Percentiles rank a stretch among this genome's conserved stretches.
These are phyloP conservation scores for Abrostola triplasia DNA, from an alignment of 2,888 invertebrate species.

Conservation along the genomic window DNA sequence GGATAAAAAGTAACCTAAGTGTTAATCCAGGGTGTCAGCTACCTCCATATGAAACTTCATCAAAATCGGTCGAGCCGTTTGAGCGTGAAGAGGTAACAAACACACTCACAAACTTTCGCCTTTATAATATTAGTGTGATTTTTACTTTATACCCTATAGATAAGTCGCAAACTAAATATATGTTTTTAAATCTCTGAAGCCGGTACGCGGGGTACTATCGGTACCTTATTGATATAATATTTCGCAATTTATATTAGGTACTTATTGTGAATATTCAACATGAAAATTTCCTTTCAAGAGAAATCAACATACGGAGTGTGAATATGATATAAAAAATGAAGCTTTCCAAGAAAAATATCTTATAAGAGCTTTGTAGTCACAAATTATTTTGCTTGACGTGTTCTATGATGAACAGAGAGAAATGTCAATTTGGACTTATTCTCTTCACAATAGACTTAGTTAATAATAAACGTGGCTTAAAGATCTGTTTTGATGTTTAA, in stretches of 20 bases:
- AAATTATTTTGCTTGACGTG: slow-evolving; percentile 58
- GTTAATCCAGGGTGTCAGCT: too few relatives aligned
- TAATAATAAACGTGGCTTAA: neutral
- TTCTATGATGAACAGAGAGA: slow-evolving; percentile 52
- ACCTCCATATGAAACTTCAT: too few relatives aligned
- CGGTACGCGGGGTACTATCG: slow-evolving; percentile 17
- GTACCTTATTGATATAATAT: slow-evolving; percentile 48
- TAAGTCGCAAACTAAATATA: slow-evolving; percentile 24
- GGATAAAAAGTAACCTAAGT: too few relatives aligned
- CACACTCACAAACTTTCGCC: too few relatives aligned
- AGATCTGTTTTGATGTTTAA: too few relatives aligned
- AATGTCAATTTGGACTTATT: slow-evolving; percentile 28
- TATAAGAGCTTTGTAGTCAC: slow-evolving; percentile 58
- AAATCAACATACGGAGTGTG: slow-evolving; percentile 58
- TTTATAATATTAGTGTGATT: too few relatives aligned
- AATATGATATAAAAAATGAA: slow-evolving; percentile 49
- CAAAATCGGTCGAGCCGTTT: too few relatives aligned
- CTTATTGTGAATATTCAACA: slow-evolving; percentile 32
- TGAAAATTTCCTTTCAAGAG: slow-evolving; percentile 55
- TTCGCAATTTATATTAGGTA: slow-evolving; percentile 37
- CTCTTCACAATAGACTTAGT: slow-evolving; percentile 6
- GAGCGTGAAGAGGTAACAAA: too few relatives aligned
- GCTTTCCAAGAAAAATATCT: slow-evolving; percentile 48
- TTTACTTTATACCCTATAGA: too few relatives aligned
- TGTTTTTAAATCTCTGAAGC: slow-evolving; percentile 34